Percentiles rank a stretch among this genome's conserved stretches.
Conservation (phyloP, 2,113 vertebrate genomes). For the Harpagus bidentatus region DNA sequence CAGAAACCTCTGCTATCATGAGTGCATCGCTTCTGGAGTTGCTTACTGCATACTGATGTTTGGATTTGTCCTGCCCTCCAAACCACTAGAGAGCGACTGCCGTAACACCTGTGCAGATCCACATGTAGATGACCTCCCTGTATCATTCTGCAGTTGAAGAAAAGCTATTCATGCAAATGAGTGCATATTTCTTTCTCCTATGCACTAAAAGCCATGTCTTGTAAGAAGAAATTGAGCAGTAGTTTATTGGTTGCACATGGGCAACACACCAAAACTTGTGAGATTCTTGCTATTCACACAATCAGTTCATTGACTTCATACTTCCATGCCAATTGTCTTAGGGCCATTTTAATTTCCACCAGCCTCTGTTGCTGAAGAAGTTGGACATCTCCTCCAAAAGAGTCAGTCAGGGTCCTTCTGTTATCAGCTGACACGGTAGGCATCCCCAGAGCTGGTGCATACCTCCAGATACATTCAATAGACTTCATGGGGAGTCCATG, state of each 20-base stretch:
- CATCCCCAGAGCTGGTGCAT: background rate
- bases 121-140: background rate
- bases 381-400: background rate
- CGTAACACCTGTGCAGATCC: background rate
- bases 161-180: background rate
- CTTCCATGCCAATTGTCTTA: background rate
- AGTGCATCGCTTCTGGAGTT: accelerated
- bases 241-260: background rate
- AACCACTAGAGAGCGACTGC: background rate
- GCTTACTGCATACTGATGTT: background rate
- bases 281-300: background rate
- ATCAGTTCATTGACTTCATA: background rate
- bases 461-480: background rate
- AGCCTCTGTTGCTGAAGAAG: background rate
- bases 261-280: background rate
- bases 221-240: background rate
- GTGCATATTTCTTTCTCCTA: background rate
- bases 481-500: background rate
- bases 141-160: background rate
- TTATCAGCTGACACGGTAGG: background rate
- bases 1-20: background rate
- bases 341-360: background rate
- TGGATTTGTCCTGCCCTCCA: background rate
- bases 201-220: background rate
- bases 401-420: accelerated